Evolutionary conservation across 2,888 invertebrate genomes (phyloP).

Genomic region (Nymphalis urticae): DNA sequence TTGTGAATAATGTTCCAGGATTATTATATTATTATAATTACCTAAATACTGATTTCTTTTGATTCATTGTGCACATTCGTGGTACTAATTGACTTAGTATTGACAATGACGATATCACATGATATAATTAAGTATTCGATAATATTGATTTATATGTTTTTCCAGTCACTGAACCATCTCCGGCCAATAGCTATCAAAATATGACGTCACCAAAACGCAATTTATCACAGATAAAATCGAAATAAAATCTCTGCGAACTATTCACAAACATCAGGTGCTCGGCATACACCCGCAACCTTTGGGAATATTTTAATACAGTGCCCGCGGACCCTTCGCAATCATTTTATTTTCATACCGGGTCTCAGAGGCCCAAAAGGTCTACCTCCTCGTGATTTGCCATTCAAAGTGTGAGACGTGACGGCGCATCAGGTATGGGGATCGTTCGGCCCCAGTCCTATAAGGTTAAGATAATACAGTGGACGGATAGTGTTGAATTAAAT

Average conservation of each 20-base stretch:
- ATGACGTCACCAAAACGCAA: constrained; percentile 8
- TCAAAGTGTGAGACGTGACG: constrained; percentile 58
- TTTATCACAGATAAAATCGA: constrained; percentile 59
- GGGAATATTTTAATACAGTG: constrained; percentile 78
- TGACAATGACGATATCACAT: no score
- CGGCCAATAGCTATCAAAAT: background rate
- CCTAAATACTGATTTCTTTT: no score
- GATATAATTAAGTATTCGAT: no score
- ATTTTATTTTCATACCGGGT: constrained; percentile 79
- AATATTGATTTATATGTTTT: no score
- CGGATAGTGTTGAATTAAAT: constrained; percentile 64
- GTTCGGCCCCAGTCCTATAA: constrained; percentile 36
- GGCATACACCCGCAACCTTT: constrained; percentile 46
- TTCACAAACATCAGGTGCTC: constrained; percentile 73
- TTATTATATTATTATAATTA: no score
- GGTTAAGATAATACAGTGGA: constrained; percentile 73
- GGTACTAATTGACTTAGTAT: no score
- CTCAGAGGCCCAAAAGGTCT: constrained; percentile 75
- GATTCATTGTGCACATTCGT: no score
- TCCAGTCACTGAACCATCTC: background rate
- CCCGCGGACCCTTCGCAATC: constrained; percentile 72
- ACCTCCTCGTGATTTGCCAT: constrained; percentile 78
- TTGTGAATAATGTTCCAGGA: no score
- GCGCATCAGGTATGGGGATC: constrained; percentile 43
- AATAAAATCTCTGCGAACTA: constrained; percentile 60